Conservation (phyloP, 2,797 vertebrate genomes). For the Phataginus tricuspis region DNA sequence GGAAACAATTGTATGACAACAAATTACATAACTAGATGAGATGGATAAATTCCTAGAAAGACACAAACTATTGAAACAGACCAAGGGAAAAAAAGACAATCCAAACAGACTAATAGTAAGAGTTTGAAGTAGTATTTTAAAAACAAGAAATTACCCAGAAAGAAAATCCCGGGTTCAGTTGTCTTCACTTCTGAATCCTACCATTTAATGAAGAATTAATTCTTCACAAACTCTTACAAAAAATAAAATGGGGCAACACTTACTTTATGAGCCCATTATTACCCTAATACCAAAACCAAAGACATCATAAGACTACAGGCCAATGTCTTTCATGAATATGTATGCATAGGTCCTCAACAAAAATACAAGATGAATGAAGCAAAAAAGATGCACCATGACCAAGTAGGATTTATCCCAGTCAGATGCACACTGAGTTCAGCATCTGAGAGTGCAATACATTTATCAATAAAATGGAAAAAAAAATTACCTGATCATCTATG, state of each 20-base stretch:
- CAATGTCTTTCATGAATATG: neutral
- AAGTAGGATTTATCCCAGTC: neutral
- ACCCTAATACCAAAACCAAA: neutral
- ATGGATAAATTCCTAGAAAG: neutral
- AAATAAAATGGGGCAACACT: neutral
- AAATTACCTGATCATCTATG: neutral
- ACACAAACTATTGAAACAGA: neutral
- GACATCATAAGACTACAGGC: neutral
- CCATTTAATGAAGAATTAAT: neutral
- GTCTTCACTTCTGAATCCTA: neutral
- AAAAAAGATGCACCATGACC: neutral
- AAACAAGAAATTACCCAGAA: neutral
- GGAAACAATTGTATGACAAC: neutral
- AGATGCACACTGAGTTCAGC: neutral
- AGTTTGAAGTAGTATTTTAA: neutral
- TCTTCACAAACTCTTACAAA: neutral
- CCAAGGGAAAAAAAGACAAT: neutral
- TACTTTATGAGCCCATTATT: neutral
- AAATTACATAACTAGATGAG: neutral
- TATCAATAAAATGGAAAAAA: neutral
- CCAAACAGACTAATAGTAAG: neutral
- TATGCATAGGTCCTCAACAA: neutral
- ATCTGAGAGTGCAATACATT: neutral
- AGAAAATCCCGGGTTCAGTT: neutral
- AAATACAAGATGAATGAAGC: neutral